A percentile compares a stretch with the other conserved stretches of the same genome.
Conservation (phyloP, 2,113 vertebrate genomes). For the Gnathonemus longibarbis region DNA sequence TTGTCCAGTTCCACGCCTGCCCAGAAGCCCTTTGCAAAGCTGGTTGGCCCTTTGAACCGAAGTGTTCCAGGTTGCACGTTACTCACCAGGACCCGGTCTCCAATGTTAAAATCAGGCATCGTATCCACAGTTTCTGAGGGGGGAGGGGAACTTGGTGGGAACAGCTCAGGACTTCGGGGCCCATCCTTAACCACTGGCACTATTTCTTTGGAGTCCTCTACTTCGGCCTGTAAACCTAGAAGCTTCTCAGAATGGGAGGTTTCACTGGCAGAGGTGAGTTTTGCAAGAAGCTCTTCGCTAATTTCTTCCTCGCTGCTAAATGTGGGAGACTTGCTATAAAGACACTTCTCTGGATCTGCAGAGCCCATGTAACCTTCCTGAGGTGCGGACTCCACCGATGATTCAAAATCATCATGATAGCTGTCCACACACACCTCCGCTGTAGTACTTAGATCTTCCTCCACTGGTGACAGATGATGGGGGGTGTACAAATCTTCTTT, state of each 20-base stretch:
- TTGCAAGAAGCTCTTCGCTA: slow-evolving; percentile 66
- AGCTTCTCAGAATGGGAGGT: slow-evolving; percentile 56
- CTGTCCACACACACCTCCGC: slow-evolving; percentile 31
- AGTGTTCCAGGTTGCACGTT: slow-evolving; percentile 81
- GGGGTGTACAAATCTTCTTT: slow-evolving; percentile 47
- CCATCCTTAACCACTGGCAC: slow-evolving; percentile 51
- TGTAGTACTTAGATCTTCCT: slow-evolving; percentile 43
- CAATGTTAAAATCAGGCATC: slow-evolving; percentile 69
- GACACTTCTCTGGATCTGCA: slow-evolving; percentile 37
- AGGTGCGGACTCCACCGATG: slow-evolving; percentile 47
- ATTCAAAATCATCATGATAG: slow-evolving; percentile 67
- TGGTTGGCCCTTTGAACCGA: slow-evolving; percentile 81
- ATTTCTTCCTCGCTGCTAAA: slow-evolving; percentile 67
- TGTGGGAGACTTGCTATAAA: slow-evolving; percentile 17
- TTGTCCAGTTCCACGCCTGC: slow-evolving; percentile 88
- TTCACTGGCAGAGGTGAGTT: slow-evolving; percentile 51
- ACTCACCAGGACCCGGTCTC: slow-evolving; percentile 82
- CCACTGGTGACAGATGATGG: slow-evolving; percentile 55
- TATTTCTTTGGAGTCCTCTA: slow-evolving; percentile 49
- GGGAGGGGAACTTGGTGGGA: slow-evolving; percentile 33
- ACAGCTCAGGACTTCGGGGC: slow-evolving; percentile 22
- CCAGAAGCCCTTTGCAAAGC: slow-evolving; percentile 88
- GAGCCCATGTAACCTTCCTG: slow-evolving; percentile 37
- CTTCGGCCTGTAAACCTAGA: slow-evolving; percentile 59
- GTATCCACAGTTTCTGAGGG: slow-evolving; percentile 40